phyloP scores from a whole-genome alignment of 1,140 invertebrate species.

The Caerostris extrusa region DNA sequence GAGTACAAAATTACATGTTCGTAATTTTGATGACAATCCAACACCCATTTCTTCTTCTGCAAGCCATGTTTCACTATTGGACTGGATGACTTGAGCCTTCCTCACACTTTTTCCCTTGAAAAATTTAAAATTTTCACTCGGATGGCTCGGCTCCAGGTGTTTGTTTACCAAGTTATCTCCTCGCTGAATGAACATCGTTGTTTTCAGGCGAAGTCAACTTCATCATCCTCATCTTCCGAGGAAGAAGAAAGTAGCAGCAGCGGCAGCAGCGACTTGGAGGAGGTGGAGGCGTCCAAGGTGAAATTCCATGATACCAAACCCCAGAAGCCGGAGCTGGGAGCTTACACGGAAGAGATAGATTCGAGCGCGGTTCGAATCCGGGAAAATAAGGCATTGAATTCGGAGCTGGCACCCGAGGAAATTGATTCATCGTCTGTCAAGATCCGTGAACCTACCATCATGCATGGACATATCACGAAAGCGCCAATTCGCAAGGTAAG shows the following conservation, averaged over 20 bases:
- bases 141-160: neutral
- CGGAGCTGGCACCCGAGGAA: slow-evolving; percentile 77
- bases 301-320: slow-evolving; percentile 78
- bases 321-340: slow-evolving; percentile 78
- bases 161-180: neutral
- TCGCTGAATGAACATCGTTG: slow-evolving; percentile 9
- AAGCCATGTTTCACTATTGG: neutral
- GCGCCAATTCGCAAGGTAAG: slow-evolving; percentile 70
- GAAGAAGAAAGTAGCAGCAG: slow-evolving; percentile 29
- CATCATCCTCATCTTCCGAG: neutral
- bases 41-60: neutral
- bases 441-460: slow-evolving; percentile 72
- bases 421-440: slow-evolving; percentile 77
- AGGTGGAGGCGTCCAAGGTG: slow-evolving; percentile 78
- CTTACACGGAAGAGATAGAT: slow-evolving; percentile 79
- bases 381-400: slow-evolving; percentile 76
- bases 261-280: slow-evolving; percentile 68
- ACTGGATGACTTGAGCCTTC: neutral
- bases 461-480: slow-evolving; percentile 76
- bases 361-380: slow-evolving; percentile 79
- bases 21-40: too few species aligned
- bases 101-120: neutral
- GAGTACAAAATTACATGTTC: too few species aligned
- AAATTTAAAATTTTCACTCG: slow-evolving; percentile 6
- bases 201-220: slow-evolving; percentile 22